These are phyloP conservation scores for Stegodyphus mimosarum DNA, from an alignment of 1,140 invertebrate species.

Conservation along the genomic window DNA sequence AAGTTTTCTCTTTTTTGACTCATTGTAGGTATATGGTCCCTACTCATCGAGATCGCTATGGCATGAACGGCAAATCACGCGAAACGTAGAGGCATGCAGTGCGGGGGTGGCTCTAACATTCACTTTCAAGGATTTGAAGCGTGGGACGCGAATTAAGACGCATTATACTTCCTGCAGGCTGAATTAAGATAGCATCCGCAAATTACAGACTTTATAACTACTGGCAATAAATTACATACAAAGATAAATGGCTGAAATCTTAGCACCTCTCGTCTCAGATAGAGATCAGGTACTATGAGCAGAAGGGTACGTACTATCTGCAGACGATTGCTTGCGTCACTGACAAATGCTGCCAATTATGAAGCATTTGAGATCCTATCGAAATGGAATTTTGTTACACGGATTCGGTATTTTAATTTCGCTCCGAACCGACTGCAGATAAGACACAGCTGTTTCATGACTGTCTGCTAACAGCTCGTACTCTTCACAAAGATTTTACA, in stretches of 20 bases:
- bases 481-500: too few species aligned
- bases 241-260: conserved; percentile 49
- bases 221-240: conserved; percentile 39
- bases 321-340: conserved; percentile 10
- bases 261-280: conserved; percentile 28
- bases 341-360: conserved; percentile 10
- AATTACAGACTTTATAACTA: conserved; percentile 54
- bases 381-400: background rate
- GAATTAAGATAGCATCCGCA: conserved; percentile 54
- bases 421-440: background rate
- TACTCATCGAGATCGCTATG: background rate
- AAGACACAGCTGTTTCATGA: background rate
- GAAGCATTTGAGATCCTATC: conserved; percentile 7
- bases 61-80: conserved; percentile 43
- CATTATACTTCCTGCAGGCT: conserved; percentile 33
- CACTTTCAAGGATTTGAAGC: conserved; percentile 51
- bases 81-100: conserved; percentile 40
- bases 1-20: too few species aligned
- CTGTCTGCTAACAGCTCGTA: too few species aligned
- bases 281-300: conserved; percentile 4
- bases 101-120: conserved; percentile 52
- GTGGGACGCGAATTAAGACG: conserved; percentile 54
- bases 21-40: background rate
- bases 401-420: conserved; percentile 4
- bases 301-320: background rate